phyloP scores from a whole-genome alignment of 2,113 vertebrate genomes.

The Gadus macrocephalus region DNA sequence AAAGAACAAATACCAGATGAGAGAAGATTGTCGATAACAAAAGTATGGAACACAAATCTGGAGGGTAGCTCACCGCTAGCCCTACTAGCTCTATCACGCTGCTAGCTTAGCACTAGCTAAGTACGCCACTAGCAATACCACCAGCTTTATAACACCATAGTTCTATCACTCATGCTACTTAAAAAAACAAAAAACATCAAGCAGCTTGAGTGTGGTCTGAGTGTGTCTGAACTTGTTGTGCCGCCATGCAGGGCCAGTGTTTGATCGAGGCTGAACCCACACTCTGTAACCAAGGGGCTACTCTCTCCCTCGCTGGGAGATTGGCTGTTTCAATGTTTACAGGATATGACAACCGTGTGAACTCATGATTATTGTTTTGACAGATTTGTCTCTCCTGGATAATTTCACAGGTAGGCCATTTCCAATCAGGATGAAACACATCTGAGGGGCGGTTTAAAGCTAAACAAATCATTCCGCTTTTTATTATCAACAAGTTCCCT shows the following conservation, averaged over 20 bases:
- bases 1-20: slow-evolving; percentile 44
- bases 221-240: slow-evolving; percentile 62
- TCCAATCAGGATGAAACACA: slow-evolving; percentile 40
- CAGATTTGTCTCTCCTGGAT: slow-evolving; percentile 26
- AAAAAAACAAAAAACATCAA: slow-evolving; percentile 53
- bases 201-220: slow-evolving; percentile 43
- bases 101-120: too few relatives aligned
- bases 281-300: slow-evolving; percentile 5
- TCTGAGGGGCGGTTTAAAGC: slow-evolving; percentile 18
- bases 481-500: slow-evolving; percentile 17
- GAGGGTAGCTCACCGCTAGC: too few relatives aligned
- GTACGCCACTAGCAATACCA: too few relatives aligned
- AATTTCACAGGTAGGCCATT: slow-evolving; percentile 16
- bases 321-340: neutral
- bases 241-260: slow-evolving; percentile 48
- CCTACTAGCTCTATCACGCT: too few relatives aligned
- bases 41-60: neutral
- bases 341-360: neutral
- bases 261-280: slow-evolving; percentile 25
- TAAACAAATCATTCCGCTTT: slow-evolving; percentile 24
- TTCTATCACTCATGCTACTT: too few relatives aligned
- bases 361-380: slow-evolving; percentile 29
- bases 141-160: too few relatives aligned
- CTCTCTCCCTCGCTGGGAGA: neutral
- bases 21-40: slow-evolving; percentile 31